Evolutionary conservation across 2,797 vertebrate genomes (phyloP).

Genomic region (Gadopsis marmoratus): DNA sequence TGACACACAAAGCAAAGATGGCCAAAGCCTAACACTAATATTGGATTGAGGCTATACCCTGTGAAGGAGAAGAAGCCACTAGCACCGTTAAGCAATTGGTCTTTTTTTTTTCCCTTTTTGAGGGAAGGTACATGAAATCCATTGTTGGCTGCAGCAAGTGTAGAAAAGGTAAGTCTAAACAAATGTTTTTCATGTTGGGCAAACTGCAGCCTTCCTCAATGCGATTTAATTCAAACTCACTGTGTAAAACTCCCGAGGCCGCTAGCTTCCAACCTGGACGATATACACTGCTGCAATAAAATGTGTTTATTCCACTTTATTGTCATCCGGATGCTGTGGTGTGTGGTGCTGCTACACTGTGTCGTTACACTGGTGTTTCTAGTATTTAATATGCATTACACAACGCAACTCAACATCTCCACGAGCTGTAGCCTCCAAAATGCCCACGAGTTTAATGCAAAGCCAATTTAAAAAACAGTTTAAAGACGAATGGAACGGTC

Average conservation of each 20-base stretch:
- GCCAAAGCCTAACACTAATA: background rate
- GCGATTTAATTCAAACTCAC: background rate
- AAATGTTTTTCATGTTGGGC: background rate
- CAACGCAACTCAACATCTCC: background rate
- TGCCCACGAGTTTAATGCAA: background rate
- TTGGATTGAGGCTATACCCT: background rate
- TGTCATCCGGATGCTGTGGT: background rate
- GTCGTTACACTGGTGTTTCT: background rate
- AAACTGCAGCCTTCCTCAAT: background rate
- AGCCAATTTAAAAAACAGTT: background rate
- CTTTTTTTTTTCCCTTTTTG: background rate
- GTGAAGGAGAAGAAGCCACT: background rate
- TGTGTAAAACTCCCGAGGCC: background rate
- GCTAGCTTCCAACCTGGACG: background rate
- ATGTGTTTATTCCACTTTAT: background rate
- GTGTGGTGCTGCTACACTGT: background rate
- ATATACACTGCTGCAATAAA: background rate
- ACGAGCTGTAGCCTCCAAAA: background rate
- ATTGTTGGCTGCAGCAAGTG: background rate
- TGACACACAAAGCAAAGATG: background rate
- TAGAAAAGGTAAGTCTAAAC: background rate
- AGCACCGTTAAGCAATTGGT: background rate
- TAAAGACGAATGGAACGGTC: background rate
- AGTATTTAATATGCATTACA: background rate
- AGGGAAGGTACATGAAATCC: conserved; percentile 1